Percentiles rank a stretch among this genome's conserved stretches.
phyloP scores from a whole-genome alignment of 2,797 vertebrate genomes.

The Melopsittacus undulatus region DNA sequence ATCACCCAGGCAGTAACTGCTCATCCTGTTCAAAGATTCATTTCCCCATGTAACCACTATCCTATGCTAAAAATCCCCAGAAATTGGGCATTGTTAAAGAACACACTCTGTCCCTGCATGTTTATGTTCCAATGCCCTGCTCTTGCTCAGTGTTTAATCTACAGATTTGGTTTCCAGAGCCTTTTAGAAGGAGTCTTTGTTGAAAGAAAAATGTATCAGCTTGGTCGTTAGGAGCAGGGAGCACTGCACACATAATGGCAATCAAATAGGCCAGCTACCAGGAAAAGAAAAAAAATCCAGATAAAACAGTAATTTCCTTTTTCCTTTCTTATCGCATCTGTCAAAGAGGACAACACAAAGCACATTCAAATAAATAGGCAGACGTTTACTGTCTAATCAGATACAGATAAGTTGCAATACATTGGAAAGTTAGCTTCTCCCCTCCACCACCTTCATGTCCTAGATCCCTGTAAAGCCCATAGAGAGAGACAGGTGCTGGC shows the following conservation, averaged over 20 bases:
- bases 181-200: background rate
- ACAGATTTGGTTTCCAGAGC: background rate
- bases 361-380: background rate
- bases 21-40: background rate
- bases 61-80: background rate
- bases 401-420: background rate
- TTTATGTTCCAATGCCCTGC: background rate
- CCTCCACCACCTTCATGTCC: background rate
- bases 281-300: background rate
- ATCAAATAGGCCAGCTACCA: background rate
- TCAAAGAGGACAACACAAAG: background rate
- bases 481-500: background rate
- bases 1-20: background rate
- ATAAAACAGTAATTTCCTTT: background rate
- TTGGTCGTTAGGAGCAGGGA: background rate
- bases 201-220: background rate
- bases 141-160: background rate
- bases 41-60: background rate
- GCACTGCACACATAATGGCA: background rate
- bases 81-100: background rate
- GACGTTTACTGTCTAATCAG: background rate
- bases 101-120: background rate
- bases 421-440: background rate
- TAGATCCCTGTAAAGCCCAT: background rate
- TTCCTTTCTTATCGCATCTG: background rate